Evolutionary conservation across 2,888 invertebrate species (phyloP).

Genomic region (Megamerina dolium): DNA sequence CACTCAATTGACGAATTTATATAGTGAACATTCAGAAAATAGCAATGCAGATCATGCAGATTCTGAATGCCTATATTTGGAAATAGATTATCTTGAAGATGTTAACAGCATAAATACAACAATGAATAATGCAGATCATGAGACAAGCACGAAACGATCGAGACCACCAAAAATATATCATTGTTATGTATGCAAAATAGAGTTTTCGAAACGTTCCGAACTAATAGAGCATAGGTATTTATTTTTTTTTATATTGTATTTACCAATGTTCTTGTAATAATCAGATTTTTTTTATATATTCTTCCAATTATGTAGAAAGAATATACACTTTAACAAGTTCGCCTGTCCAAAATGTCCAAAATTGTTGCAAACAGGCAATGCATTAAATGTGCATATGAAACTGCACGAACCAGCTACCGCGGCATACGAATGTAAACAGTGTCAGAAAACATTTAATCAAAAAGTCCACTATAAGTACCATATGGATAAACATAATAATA

Average conservation of each 20-base stretch:
- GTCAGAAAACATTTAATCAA: conserved; percentile 31
- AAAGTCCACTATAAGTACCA: conserved; percentile 32
- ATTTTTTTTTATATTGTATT: no score
- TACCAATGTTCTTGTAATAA: not conserved
- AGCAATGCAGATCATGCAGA: no score
- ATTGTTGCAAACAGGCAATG: conserved; percentile 22
- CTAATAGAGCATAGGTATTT: conserved; percentile 17
- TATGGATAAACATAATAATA: conserved; percentile 31
- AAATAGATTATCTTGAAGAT: not conserved
- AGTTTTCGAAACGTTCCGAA: conserved; percentile 9
- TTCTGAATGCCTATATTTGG: not conserved
- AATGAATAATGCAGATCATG: not conserved
- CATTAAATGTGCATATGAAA: conserved; percentile 27
- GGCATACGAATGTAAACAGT: conserved; percentile 25
- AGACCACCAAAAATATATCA: conserved; percentile 1
- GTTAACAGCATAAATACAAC: not conserved
- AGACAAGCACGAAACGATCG: not conserved
- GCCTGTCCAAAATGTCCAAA: conserved; percentile 24
- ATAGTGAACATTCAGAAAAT: no score
- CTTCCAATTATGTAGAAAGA: conserved; percentile 16
- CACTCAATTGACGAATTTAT: no score
- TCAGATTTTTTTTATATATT: not conserved
- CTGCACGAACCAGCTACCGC: conserved; percentile 22
- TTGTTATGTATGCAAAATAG: conserved; percentile 5
- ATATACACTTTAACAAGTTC: conserved; percentile 19